phyloP scores from a whole-genome alignment of 2,113 vertebrate species.

The Sorex araneus region DNA sequence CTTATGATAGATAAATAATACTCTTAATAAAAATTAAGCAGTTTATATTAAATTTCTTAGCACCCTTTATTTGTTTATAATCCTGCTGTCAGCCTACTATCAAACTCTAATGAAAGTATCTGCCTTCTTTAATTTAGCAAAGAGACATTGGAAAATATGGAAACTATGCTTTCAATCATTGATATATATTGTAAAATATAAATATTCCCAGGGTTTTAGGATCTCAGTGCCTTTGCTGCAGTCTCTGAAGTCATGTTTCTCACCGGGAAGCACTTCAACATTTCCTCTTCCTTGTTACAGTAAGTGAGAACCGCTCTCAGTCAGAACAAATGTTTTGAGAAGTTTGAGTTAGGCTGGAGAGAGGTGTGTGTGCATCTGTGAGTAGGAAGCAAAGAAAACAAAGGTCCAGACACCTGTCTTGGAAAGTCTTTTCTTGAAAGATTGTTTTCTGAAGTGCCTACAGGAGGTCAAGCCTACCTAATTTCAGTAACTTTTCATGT shows the following conservation, averaged over 20 bases:
- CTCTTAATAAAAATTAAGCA: conserved; percentile 89
- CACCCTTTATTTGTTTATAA: conserved; percentile 81
- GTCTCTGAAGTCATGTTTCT: conserved; percentile 16
- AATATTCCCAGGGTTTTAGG: conserved; percentile 67
- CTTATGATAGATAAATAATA: conserved; percentile 90
- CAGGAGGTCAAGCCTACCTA: conserved; percentile 76
- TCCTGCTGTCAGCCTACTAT: conserved; percentile 83
- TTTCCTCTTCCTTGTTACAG: conserved; percentile 23
- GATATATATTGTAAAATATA: conserved; percentile 86
- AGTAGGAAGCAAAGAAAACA: conserved; percentile 64
- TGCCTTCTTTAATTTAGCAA: conserved; percentile 85
- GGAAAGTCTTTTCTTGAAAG: conserved; percentile 17
- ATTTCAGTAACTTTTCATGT: conserved; percentile 83
- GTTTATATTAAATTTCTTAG: conserved; percentile 84
- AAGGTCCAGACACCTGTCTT: neutral
- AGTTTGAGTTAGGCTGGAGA: conserved; percentile 64
- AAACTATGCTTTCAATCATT: conserved; percentile 89
- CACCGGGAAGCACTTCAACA: conserved; percentile 46
- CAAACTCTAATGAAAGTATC: conserved; percentile 84
- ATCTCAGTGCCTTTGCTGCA: neutral
- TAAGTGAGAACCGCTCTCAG: conserved; percentile 59
- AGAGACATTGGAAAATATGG: conserved; percentile 85
- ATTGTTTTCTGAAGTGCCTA: conserved; percentile 57
- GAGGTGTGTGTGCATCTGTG: neutral
- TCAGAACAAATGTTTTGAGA: conserved; percentile 53